Conservation (phyloP, 2,797 vertebrate species). For the Gymnoscopelus braueri region DNA sequence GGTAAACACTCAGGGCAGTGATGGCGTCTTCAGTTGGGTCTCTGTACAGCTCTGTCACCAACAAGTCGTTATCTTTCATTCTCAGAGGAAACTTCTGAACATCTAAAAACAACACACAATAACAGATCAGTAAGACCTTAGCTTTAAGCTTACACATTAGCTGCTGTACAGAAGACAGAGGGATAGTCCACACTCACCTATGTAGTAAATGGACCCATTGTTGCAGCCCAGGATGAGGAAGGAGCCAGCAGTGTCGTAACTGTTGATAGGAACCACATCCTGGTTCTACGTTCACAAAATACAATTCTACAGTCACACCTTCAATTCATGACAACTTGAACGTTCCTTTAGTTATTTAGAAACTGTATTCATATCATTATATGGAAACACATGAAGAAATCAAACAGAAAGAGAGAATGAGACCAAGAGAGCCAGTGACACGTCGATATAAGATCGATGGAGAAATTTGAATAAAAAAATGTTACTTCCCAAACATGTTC, state of each 20-base stretch:
- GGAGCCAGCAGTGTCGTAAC: conserved; percentile 91
- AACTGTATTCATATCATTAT: too few relatives aligned
- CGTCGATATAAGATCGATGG: too few relatives aligned
- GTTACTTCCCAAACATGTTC: too few relatives aligned
- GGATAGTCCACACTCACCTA: conserved; percentile 53
- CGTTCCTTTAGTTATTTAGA: too few relatives aligned
- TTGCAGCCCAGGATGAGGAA: conserved; percentile 92
- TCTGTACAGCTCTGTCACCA: conserved; percentile 92
- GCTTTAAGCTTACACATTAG: background rate
- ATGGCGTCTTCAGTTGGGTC: conserved; percentile 91
- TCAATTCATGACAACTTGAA: too few relatives aligned
- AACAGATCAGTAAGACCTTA: background rate
- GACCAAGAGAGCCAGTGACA: too few relatives aligned
- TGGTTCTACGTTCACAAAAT: conserved; percentile 81
- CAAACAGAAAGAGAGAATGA: too few relatives aligned
- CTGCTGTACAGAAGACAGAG: background rate
- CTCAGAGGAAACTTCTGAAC: conserved; percentile 94
- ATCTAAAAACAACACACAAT: conserved; percentile 69
- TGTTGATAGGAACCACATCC: conserved; percentile 93
- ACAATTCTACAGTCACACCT: background rate
- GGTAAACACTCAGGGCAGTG: conserved; percentile 92
- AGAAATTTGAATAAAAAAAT: too few relatives aligned
- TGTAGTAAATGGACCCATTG: conserved; percentile 91
- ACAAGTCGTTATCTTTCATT: conserved; percentile 94
- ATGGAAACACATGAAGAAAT: too few relatives aligned